A percentile compares a stretch with the other conserved stretches of the same genome.
These are phyloP conservation scores for Salvelinus alpinus DNA, from an alignment of 2,113 vertebrate genomes.

Conservation along the genomic window DNA sequence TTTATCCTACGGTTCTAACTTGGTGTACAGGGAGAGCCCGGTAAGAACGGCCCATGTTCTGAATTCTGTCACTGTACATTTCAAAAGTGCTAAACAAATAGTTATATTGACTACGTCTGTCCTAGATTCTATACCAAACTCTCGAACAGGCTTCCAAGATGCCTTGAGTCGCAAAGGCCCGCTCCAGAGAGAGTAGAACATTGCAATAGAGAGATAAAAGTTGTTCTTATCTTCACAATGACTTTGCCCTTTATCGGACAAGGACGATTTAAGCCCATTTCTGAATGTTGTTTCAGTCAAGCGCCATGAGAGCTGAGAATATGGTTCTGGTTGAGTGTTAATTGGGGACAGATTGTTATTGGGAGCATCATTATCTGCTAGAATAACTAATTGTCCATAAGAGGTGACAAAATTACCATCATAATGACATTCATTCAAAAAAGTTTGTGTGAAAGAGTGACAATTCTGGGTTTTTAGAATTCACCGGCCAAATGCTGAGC, in stretches of 20 bases:
- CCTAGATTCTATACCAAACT: no score
- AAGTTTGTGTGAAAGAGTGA: slow-evolving; percentile 48
- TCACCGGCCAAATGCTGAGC: neutral
- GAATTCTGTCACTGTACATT: no score
- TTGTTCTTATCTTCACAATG: neutral
- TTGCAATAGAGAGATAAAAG: no score
- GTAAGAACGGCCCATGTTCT: no score
- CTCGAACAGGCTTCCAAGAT: no score
- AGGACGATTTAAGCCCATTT: slow-evolving; percentile 40
- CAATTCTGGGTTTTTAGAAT: slow-evolving; percentile 45
- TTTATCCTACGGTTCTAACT: no score
- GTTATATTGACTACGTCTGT: no score
- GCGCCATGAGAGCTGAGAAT: slow-evolving; percentile 47
- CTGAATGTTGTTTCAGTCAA: slow-evolving; percentile 32
- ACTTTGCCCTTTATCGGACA: slow-evolving; percentile 32
- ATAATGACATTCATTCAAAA: slow-evolving; percentile 57
- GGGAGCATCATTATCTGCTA: slow-evolving; percentile 48
- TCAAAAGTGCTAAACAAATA: no score
- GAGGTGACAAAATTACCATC: slow-evolving; percentile 64
- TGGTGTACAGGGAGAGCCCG: no score
- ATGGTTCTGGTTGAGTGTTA: slow-evolving; percentile 44
- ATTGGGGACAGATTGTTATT: slow-evolving; percentile 60
- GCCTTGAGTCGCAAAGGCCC: no score
- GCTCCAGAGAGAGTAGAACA: no score
- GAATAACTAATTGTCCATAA: slow-evolving; percentile 71